phyloP scores from a whole-genome alignment of 2,113 vertebrate species.

The Scomber colias region DNA sequence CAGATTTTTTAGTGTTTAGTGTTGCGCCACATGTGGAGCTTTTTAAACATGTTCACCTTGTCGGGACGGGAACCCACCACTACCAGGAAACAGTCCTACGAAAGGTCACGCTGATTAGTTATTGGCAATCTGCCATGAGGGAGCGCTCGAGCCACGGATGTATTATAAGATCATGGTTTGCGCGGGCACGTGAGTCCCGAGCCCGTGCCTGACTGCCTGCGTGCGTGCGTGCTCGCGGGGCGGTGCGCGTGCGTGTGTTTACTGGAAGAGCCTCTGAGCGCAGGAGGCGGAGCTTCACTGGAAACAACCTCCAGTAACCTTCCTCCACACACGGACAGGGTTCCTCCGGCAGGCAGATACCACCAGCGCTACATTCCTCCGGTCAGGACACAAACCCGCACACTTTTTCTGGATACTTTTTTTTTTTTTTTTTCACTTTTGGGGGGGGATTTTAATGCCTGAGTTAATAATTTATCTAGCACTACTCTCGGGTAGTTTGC shows the following conservation, averaged over 20 bases:
- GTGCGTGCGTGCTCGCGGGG: slow-evolving; percentile 45
- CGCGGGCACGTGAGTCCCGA: slow-evolving; percentile 54
- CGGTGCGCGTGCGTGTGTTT: slow-evolving; percentile 70
- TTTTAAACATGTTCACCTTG: slow-evolving; percentile 82
- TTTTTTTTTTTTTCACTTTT: slow-evolving; percentile 21
- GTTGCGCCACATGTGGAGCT: slow-evolving; percentile 35
- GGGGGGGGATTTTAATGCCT: slow-evolving; percentile 80
- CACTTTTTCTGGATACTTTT: slow-evolving; percentile 55
- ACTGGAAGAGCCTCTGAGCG: slow-evolving; percentile 79
- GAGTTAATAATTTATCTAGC: slow-evolving; percentile 75
- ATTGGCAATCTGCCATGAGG: slow-evolving; percentile 78
- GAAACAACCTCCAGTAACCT: slow-evolving; percentile 79
- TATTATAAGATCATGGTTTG: no score
- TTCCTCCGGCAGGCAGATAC: slow-evolving; percentile 52
- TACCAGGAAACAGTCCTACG: slow-evolving; percentile 88
- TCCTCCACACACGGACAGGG: slow-evolving; percentile 55
- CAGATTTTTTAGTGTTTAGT: neutral
- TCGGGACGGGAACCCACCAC: slow-evolving; percentile 78
- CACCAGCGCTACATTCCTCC: slow-evolving; percentile 67
- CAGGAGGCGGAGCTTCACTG: slow-evolving; percentile 82
- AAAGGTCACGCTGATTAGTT: slow-evolving; percentile 85
- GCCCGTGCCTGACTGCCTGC: slow-evolving; percentile 40
- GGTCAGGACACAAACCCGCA: slow-evolving; percentile 47
- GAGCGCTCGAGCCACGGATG: no score
- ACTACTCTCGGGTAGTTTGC: slow-evolving; percentile 84